These are phyloP conservation scores for Phoebastria nigripes DNA, from an alignment of 2,797 vertebrate genomes.

Conservation along the genomic window DNA sequence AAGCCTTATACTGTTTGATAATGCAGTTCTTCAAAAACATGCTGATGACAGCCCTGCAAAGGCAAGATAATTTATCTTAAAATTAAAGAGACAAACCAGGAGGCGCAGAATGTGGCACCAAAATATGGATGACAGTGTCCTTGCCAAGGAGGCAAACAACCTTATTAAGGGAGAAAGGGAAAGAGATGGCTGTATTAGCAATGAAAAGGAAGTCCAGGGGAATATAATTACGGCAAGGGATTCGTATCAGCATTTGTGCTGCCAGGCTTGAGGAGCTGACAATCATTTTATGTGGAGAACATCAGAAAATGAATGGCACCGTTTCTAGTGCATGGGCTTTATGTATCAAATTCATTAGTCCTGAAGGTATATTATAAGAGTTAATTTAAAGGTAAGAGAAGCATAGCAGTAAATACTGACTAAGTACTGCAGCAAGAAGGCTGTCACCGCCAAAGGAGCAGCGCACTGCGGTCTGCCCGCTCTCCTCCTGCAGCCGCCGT, in stretches of 20 bases:
- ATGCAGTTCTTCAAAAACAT: background rate
- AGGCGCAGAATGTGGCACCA: background rate
- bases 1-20: background rate
- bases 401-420: background rate
- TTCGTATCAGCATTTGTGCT: background rate
- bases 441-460: background rate
- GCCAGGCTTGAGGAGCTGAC: background rate
- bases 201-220: background rate
- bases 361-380: background rate
- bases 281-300: background rate
- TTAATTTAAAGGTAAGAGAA: background rate
- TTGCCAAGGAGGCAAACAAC: constrained; percentile 3
- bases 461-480: fast-evolving
- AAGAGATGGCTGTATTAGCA: background rate
- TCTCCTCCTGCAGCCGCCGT: fast-evolving
- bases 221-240: background rate
- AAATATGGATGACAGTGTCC: background rate
- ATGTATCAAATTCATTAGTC: background rate
- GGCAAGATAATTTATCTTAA: background rate
- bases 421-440: background rate
- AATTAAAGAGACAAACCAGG: background rate
- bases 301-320: background rate
- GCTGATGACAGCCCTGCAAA: background rate
- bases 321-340: background rate
- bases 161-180: background rate